Percentiles rank a stretch among this genome's conserved stretches.
Evolutionary conservation across 2,113 vertebrate species (phyloP).

Genomic region (Danionella cerebrum): DNA sequence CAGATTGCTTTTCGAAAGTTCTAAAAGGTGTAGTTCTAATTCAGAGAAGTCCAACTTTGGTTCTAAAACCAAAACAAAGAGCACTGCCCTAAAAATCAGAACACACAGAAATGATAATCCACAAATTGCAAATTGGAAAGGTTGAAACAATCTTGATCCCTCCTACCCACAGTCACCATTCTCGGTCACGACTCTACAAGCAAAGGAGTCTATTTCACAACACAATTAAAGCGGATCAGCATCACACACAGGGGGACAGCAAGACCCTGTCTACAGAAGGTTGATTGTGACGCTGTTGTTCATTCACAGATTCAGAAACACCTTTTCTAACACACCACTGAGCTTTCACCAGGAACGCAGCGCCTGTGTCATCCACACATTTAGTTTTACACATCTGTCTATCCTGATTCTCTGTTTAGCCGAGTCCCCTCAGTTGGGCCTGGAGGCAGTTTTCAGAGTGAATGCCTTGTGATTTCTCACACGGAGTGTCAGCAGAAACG

Average conservation of each 20-base stretch:
- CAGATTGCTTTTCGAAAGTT: too few species aligned
- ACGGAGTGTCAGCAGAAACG: not conserved
- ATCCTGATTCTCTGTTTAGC: not conserved
- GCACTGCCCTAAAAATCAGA: too few species aligned
- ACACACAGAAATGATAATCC: too few species aligned
- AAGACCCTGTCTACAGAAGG: too few species aligned
- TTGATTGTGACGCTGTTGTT: not conserved
- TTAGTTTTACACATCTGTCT: not conserved
- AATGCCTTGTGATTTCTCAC: constrained; percentile 3
- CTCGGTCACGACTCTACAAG: not conserved
- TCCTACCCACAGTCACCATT: not conserved
- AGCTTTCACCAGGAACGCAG: not conserved
- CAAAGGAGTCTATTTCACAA: constrained; percentile 20
- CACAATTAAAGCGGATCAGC: constrained; percentile 14
- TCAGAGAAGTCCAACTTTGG: too few species aligned
- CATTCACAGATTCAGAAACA: not conserved
- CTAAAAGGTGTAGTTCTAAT: too few species aligned
- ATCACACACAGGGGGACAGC: too few species aligned
- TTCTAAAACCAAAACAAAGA: too few species aligned
- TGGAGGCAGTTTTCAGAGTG: not conserved
- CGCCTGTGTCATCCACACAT: not conserved
- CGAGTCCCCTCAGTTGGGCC: not conserved
- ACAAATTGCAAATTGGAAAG: too few species aligned
- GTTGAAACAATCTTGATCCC: too few species aligned
- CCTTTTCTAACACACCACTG: not conserved